phyloP scores from a whole-genome alignment of 1,140 invertebrate species.

The Gonatopus flavifemur region DNA sequence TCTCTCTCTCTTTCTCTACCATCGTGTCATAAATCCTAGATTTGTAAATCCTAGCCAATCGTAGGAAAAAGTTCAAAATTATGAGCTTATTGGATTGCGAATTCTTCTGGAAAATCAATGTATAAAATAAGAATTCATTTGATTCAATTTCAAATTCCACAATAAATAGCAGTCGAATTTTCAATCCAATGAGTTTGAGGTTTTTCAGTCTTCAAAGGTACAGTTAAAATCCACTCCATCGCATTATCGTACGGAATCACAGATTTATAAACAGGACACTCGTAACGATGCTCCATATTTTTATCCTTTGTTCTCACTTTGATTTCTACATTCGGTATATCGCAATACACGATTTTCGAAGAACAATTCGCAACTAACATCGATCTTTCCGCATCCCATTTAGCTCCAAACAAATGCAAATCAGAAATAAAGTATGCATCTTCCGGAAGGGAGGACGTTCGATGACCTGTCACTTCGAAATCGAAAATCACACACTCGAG shows the following conservation, averaged over 20 bases:
- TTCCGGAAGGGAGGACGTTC: slow-evolving; percentile 13
- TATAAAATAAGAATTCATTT: no score
- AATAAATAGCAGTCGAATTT: slow-evolving; percentile 78
- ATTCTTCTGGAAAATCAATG: no score
- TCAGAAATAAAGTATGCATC: slow-evolving; percentile 80
- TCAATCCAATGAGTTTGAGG: slow-evolving; percentile 80
- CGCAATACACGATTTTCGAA: slow-evolving; percentile 77
- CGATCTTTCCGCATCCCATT: slow-evolving; percentile 68
- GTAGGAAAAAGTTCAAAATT: no score
- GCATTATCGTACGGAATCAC: slow-evolving; percentile 70
- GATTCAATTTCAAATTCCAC: slow-evolving; percentile 75
- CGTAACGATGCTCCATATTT: slow-evolving; percentile 63
- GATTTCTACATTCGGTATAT: slow-evolving; percentile 74
- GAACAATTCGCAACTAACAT: slow-evolving; percentile 72
- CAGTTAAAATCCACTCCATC: slow-evolving; percentile 79
- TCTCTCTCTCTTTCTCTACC: no score
- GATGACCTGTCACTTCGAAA: slow-evolving; percentile 51
- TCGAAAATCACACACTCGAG: slow-evolving; percentile 64
- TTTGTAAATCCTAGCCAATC: no score
- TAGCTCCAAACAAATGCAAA: slow-evolving; percentile 80
- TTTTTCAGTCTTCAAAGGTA: slow-evolving; percentile 70
- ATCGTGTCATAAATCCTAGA: no score
- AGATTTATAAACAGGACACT: slow-evolving; percentile 83
- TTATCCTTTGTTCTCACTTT: slow-evolving; percentile 60
- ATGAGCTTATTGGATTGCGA: no score